These are phyloP conservation scores for Podocnemis expansa DNA, from an alignment of 2,113 vertebrate genomes.

Conservation along the genomic window DNA sequence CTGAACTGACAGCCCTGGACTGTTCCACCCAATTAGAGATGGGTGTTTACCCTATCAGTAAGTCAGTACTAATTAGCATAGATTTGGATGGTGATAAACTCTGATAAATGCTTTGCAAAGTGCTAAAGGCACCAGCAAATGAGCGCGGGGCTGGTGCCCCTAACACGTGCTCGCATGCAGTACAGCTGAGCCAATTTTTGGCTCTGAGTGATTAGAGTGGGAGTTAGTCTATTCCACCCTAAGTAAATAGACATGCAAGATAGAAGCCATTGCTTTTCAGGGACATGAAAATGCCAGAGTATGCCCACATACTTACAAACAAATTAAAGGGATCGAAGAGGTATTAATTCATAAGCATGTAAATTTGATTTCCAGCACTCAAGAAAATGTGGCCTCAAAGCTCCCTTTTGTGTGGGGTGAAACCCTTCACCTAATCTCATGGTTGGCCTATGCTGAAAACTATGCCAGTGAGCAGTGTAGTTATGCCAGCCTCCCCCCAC, in stretches of 20 bases:
- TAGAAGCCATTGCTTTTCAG: background rate
- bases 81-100: conserved; percentile 13
- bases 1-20: no score
- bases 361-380: no score
- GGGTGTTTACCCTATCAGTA: no score
- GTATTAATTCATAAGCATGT: background rate
- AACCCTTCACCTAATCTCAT: conserved; percentile 41
- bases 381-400: conserved; percentile 64
- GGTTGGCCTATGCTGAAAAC: no score
- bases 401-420: conserved; percentile 39
- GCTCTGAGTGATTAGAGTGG: background rate
- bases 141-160: background rate
- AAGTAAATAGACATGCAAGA: background rate
- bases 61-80: background rate
- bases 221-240: background rate
- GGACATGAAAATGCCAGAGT: background rate
- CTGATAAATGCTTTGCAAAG: background rate
- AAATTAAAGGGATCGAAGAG: background rate
- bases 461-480: no score
- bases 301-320: background rate
- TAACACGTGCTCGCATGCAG: background rate
- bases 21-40: no score
- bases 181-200: background rate
- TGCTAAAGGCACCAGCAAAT: background rate
- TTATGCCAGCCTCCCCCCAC: no score